Conservation (phyloP, 2,113 vertebrate species). For the Ramphastos sulfuratus region DNA sequence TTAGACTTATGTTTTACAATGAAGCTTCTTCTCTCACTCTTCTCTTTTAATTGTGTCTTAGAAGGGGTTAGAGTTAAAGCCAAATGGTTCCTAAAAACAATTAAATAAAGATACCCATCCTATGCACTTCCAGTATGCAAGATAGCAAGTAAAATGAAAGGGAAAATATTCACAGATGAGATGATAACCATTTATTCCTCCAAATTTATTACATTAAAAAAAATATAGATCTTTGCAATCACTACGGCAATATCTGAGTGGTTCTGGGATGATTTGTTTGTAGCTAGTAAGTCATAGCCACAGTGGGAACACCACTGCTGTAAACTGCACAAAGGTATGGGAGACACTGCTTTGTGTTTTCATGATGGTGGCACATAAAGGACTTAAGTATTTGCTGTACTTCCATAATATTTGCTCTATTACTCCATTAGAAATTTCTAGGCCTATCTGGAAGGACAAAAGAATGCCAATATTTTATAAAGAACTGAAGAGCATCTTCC, state of each 20-base stretch:
- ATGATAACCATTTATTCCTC: neutral
- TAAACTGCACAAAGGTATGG: neutral
- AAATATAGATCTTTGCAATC: neutral
- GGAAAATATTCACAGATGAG: neutral
- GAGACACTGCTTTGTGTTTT: neutral
- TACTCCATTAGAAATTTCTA: neutral
- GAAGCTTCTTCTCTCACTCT: neutral
- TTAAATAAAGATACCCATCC: neutral
- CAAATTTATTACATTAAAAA: neutral
- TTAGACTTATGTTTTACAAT: neutral
- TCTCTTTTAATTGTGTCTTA: neutral
- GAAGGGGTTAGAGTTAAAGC: neutral
- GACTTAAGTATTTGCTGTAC: neutral
- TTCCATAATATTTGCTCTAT: neutral
- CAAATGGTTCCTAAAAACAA: neutral
- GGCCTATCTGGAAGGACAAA: neutral
- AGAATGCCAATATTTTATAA: neutral
- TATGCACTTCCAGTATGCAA: neutral
- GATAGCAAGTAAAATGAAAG: neutral
- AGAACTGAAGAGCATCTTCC: neutral
- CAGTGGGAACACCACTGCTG: neutral
- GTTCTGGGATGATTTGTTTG: neutral
- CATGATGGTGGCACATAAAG: neutral
- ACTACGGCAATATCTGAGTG: neutral
- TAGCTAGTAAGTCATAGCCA: neutral